These are phyloP conservation scores for Pachycephala philippinensis DNA, from an alignment of 2,113 vertebrate species.

Conservation along the genomic window DNA sequence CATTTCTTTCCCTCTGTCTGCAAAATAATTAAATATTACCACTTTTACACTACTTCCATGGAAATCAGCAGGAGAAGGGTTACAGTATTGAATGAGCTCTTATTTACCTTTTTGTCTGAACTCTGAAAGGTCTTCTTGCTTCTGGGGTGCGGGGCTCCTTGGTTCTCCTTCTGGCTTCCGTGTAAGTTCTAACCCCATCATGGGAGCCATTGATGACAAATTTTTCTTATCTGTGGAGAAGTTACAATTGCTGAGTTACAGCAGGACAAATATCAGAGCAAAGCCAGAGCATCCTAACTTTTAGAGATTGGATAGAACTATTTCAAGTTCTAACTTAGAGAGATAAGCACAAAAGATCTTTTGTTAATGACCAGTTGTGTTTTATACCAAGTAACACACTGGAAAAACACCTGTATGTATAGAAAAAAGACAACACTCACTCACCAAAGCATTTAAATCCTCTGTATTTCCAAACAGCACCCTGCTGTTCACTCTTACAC, in stretches of 20 bases:
- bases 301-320: background rate
- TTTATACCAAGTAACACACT: background rate
- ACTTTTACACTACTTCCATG: background rate
- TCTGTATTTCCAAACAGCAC: background rate
- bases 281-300: background rate
- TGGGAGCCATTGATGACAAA: background rate
- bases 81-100: background rate
- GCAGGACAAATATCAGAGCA: background rate
- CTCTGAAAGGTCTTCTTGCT: background rate
- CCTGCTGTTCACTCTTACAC: background rate
- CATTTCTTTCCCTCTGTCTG: background rate
- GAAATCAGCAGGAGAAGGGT: background rate
- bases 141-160: background rate
- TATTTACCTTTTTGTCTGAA: background rate
- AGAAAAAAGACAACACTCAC: background rate
- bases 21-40: background rate
- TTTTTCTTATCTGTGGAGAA: background rate
- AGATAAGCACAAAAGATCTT: background rate
- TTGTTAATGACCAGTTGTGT: background rate
- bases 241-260: background rate
- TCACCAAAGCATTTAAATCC: background rate
- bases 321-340: background rate
- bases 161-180: background rate
- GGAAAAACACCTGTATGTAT: background rate
- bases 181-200: rapidly evolving